Evolutionary conservation across 2,113 vertebrate species (phyloP).

Genomic region (Ceratotherium simum): DNA sequence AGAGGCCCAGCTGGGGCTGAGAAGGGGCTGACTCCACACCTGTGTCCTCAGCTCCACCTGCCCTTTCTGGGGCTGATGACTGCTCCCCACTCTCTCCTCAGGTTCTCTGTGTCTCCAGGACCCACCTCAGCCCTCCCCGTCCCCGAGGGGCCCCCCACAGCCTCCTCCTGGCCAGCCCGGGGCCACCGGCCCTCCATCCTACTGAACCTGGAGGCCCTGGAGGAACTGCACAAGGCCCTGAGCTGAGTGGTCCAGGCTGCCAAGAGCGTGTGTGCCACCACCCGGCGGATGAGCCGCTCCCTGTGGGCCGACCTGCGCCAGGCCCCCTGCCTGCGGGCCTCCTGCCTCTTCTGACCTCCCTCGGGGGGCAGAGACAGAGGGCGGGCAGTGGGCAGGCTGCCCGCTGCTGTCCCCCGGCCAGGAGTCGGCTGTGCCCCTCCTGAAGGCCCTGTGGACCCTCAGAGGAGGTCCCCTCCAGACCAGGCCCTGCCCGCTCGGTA

Average conservation of each 20-base stretch:
- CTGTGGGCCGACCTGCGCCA: constrained; percentile 87
- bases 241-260: constrained; percentile 87
- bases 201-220: constrained; percentile 62
- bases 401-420: too few relatives aligned
- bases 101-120: constrained; percentile 85
- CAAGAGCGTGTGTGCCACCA: constrained; percentile 84
- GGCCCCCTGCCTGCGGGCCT: constrained; percentile 80
- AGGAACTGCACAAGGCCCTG: constrained; percentile 86
- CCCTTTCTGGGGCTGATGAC: rapidly evolving
- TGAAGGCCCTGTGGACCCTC: rapidly evolving
- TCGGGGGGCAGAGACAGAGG: rapidly evolving
- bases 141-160: not conserved
- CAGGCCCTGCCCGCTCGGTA: not conserved
- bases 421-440: rapidly evolving
- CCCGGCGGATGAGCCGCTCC: constrained; percentile 86
- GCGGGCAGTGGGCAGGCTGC: rapidly evolving
- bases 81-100: constrained; percentile 64
- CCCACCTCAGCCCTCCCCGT: constrained; percentile 78
- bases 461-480: not conserved
- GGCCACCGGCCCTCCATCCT: constrained; percentile 61
- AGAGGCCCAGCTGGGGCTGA: not conserved
- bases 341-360: constrained; percentile 87
- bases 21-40: not conserved
- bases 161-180: rapidly evolving
- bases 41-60: too few relatives aligned